Evolutionary conservation across 2,888 invertebrate genomes (phyloP), one percentile per base, ranked within the genome.

Genomic region (Nomada hirtipes): DNA sequence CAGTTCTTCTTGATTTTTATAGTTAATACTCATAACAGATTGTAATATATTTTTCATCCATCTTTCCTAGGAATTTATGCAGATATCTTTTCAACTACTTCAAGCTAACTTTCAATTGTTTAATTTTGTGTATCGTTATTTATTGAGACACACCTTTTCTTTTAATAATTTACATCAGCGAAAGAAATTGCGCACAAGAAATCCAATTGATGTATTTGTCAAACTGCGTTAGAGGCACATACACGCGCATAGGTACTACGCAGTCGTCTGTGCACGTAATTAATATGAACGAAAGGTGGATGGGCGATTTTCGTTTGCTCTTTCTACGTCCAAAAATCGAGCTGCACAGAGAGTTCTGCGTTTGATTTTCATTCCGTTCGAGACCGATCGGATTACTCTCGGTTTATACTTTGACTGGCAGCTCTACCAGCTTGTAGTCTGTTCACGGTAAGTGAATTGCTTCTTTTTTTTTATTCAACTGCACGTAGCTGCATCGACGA

Each of bases 331-430:
- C 10, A 74, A 75, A 60, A 53, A 64, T 71, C 55, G 36, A 60
- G 20, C 55, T 23, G 13, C 36, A 55, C 20, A 42, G 59, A 47
- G 50, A 57, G 29, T 63, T 53, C 29, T 55, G 55, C 47, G 65
- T 71, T 76, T 63, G 76, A 76, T 76, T 70, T 64, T 71, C 71
- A 64, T 71, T 61, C 47, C 29, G 72, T 73, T 71, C 71, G 55
- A 61, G 63, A 76, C 55, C 70, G 47, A 76, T 76, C 76, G 63
- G 63, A 76, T 76, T 76, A 76, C 63, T 70, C 76, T 61, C 67
- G 67, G 29, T 55, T 71, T 57, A 55, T 71, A 47, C 71, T 47
- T 71, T 71, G 70, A 70, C 70, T 70, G 70, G 70, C 76, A 71
- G 71, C 23, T 57, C 55, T 10, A 50, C 29, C 71, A 64, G 53